phyloP scores from a whole-genome alignment of 2,888 invertebrate genomes.

The Pterobdella sp. region DNA sequence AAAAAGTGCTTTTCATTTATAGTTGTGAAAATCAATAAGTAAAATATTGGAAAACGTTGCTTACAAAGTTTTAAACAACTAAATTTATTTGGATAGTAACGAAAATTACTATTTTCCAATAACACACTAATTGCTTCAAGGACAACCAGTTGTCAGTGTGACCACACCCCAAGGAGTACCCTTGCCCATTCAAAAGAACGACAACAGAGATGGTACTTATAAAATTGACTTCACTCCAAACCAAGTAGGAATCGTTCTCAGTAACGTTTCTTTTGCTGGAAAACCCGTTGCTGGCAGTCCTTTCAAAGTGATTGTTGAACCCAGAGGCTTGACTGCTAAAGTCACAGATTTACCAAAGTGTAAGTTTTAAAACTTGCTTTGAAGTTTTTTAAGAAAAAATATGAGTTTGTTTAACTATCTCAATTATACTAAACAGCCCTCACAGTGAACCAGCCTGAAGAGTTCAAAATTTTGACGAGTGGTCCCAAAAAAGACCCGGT shows the following conservation, averaged over 20 bases:
- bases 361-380: constrained; percentile 56
- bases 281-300: constrained; percentile 31
- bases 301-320: constrained; percentile 45
- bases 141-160: constrained; percentile 67
- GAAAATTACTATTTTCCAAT: too few species aligned
- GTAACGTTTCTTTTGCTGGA: constrained; percentile 25
- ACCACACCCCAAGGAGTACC: constrained; percentile 65
- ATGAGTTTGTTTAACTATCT: background rate
- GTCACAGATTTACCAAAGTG: constrained; percentile 78
- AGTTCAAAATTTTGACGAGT: constrained; percentile 50
- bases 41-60: too few species aligned
- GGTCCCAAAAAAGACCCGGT: constrained; percentile 40
- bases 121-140: too few species aligned
- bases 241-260: constrained; percentile 63
- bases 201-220: constrained; percentile 69
- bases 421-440: constrained; percentile 37
- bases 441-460: constrained; percentile 49
- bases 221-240: constrained; percentile 67
- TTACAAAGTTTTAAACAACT: too few species aligned
- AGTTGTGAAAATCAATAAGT: too few species aligned
- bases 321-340: constrained; percentile 67
- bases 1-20: too few species aligned
- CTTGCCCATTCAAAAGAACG: constrained; percentile 68
- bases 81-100: too few species aligned
- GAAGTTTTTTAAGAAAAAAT: background rate